These are phyloP conservation scores for Clarias laeviceps DNA, from an alignment of 2,797 vertebrate genomes.

Conservation along the genomic window DNA sequence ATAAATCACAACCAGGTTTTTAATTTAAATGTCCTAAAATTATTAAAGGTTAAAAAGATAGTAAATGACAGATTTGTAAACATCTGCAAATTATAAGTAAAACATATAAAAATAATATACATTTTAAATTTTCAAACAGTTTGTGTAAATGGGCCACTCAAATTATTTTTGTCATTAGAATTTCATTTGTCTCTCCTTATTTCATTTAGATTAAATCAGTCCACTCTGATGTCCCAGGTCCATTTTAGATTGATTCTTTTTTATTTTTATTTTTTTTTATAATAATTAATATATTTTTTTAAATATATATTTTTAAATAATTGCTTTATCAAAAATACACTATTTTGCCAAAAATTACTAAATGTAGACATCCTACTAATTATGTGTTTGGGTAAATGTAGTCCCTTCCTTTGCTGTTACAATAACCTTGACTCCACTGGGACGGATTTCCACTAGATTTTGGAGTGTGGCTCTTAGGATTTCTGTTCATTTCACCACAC, in stretches of 20 bases:
- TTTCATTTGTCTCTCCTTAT: neutral
- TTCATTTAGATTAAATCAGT: neutral
- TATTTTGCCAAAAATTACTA: neutral
- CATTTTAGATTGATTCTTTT: neutral
- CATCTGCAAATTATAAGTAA: neutral
- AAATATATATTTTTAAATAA: too few species aligned
- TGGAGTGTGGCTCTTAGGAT: neutral
- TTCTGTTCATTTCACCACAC: neutral
- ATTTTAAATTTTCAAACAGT: neutral
- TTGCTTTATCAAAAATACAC: neutral
- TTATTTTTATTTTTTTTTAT: neutral
- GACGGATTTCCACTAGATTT: neutral
- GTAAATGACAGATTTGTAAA: neutral
- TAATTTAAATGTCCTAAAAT: neutral
- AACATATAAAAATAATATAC: too few species aligned
- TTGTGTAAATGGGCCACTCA: neutral
- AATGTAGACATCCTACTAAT: neutral
- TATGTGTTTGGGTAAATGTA: neutral
- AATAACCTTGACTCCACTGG: neutral
- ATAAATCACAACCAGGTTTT: neutral
- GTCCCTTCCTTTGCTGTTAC: neutral
- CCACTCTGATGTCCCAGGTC: neutral
- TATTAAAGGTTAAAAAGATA: neutral
- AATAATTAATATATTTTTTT: too few species aligned
- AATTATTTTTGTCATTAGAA: neutral